Base-by-base conservation (phyloP, 2,797 vertebrate species). In the Tolypeutes matacus region DNA sequence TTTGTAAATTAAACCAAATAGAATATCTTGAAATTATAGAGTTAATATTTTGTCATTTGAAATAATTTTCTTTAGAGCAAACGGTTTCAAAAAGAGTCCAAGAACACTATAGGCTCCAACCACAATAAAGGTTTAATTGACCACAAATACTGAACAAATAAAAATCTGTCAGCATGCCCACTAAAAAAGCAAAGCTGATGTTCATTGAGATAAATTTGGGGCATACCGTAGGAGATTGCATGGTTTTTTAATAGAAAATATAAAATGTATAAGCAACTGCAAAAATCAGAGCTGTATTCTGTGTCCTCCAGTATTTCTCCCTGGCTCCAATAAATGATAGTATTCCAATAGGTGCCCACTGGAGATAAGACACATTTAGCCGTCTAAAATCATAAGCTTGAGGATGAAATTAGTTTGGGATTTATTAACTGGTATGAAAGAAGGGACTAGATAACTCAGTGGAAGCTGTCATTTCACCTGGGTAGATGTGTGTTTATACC, bases 331-430 rank as follows among this genome's bases (percentile, higher is more conserved):
- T 72, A 95, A 93, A 36, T 91, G 75, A 58, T 27, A 86, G 18
- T 53, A 58, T 97, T 83, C 56, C 39, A 92, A 87, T 23, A 93
- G 49, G 21, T 82, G 4, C 64, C 64, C 11, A 1, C 80, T 86
- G 36, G 17, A 89, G 7, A 91, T 82, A 60, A 91, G 64, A 58
- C 42, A 93, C 21, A 67, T 82, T 96, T 96, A 77, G 31, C 6
- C 18, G 70, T 95, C 27, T 39, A 92, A 96, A 97, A 58, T 5
- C 90, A 77, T 58, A 96, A 95, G 13, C 39, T 60, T 91, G 67
- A 97, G 94, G 29, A 39, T 86, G 51, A 97, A 97, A 92, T n/a
- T 86, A 86, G 53, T 60, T 95, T 85, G 70, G 93, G 56, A 80
- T 96, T 94, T 97, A 94, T 93, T 81, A 90, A 89, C 13, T 69